Base-by-base conservation (phyloP, 2,888 invertebrate species). In the Ectobius pallidus region DNA sequence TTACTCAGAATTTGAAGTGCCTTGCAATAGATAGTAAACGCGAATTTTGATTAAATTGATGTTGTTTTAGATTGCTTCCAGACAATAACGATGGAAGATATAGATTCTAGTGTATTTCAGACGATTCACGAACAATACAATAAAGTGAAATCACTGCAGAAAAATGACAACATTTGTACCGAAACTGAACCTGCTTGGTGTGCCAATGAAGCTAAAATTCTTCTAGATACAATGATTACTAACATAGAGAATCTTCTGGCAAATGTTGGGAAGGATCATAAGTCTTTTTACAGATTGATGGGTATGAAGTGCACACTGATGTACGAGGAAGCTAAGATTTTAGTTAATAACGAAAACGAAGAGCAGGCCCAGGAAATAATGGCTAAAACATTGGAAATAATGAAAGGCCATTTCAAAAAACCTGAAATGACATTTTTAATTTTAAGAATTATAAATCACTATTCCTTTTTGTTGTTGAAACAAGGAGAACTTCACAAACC, bases 81-180 rank as follows among this genome's bases (percentile, higher is more conserved):
- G n/a, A n/a, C n/a, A n/a, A n/a, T n/a, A 34, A 34, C 11, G 7
- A 34, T 34, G 34, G 34, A 34, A 34, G 34, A 7, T 11, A 34
- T 34, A 34, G 34, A 7, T 34, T n/a, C n/a, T n/a, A 77, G 34
- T 27, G 46, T 20, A 22, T 67, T 20, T 18, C 30, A 22, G n/a
- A 46, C 46, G 3, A 7, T 46, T 14, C 46, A 46, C 18, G 46
- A n/a, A 3, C 46, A 46, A n/a, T 46, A 46, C n/a, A 46, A 46
- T n/a, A 46, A n/a, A 46, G 7, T 46, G 18, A 46, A 46, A 46
- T 46, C 46, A n/a, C n/a, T 46, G 18, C 46, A 46, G n/a, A 46
- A 46, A n/a, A 46, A 46, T 46, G 46, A 46, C n/a, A 46, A 46
- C 7, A n/a, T n/a, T 14, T 7, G 46, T n/a, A 46, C 7, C 3